A percentile compares a stretch with the other conserved stretches of the same genome.
These are phyloP conservation scores for Nymphalis polychloros DNA, from an alignment of 2,888 invertebrate species.

Conservation along the genomic window DNA sequence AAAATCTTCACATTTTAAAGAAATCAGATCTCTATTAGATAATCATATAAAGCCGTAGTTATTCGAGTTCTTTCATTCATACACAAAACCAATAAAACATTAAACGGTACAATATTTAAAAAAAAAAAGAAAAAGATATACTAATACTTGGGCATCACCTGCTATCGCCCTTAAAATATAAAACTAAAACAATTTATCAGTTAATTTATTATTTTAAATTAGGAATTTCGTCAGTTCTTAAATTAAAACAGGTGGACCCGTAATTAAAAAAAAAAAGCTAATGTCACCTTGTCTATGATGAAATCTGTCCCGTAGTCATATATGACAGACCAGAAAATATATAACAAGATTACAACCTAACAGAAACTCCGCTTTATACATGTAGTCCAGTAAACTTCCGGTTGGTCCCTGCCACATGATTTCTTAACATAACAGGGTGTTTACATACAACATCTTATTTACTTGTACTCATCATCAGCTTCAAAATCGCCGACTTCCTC, in stretches of 20 bases:
- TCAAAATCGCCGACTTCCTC: conserved; percentile 84
- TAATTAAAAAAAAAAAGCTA: conserved; percentile 26
- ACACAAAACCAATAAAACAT: conserved; percentile 11
- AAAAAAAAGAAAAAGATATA: neutral
- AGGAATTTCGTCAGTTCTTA: conserved; percentile 25
- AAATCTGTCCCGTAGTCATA: neutral
- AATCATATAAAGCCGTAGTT: conserved; percentile 12
- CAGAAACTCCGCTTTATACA: neutral
- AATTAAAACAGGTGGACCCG: conserved; percentile 36
- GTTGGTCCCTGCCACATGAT: conserved; percentile 6
- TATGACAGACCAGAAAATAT: neutral
- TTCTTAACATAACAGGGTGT: neutral
- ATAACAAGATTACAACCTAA: neutral
- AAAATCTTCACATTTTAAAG: neutral
- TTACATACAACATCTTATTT: conserved; percentile 41
- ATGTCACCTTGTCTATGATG: conserved; percentile 7
- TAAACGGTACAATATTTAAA: conserved; percentile 17
- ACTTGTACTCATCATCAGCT: conserved; percentile 84
- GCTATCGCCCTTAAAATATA: conserved; percentile 19
- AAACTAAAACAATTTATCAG: neutral
- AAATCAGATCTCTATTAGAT: conserved; percentile 22
- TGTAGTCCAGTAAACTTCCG: neutral
- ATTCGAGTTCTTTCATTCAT: conserved; percentile 8
- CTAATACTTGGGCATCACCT: conserved; percentile 34
- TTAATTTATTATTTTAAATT: conserved; percentile 20